phyloP scores from a whole-genome alignment of 1,140 invertebrate species.

The Galleria mellonella region DNA sequence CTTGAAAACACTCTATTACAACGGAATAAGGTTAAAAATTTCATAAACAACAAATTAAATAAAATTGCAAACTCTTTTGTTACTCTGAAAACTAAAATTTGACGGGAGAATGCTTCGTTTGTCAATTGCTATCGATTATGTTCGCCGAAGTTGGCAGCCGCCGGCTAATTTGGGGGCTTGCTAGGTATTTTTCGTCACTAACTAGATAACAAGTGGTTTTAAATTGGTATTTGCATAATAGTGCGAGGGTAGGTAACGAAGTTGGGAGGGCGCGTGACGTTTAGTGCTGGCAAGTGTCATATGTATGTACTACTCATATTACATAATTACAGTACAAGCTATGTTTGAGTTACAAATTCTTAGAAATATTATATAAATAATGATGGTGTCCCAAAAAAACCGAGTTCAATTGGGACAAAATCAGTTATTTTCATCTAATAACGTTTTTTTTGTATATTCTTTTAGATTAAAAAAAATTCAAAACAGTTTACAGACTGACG shows the following conservation, averaged over 20 bases:
- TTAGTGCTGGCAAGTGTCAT: too few relatives aligned
- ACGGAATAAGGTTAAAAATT: background rate
- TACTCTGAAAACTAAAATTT: slow-evolving; percentile 65
- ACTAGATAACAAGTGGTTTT: slow-evolving; percentile 73
- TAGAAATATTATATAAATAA: too few relatives aligned
- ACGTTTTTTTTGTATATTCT: too few relatives aligned
- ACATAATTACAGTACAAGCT: too few relatives aligned
- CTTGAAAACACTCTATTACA: too few relatives aligned
- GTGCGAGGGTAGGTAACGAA: slow-evolving; percentile 39
- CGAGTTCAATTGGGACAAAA: too few relatives aligned
- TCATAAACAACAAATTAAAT: background rate
- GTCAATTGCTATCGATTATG: slow-evolving; percentile 67
- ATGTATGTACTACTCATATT: too few relatives aligned
- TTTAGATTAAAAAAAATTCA: too few relatives aligned
- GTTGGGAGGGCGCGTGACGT: slow-evolving; percentile 8
- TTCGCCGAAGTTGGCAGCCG: slow-evolving; percentile 50
- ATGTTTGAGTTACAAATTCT: too few relatives aligned
- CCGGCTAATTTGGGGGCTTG: slow-evolving; percentile 49
- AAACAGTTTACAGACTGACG: too few relatives aligned
- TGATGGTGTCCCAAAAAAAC: too few relatives aligned
- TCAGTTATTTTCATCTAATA: too few relatives aligned
- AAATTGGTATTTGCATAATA: slow-evolving; percentile 73
- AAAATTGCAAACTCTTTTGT: slow-evolving; percentile 44
- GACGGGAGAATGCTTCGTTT: slow-evolving; percentile 67
- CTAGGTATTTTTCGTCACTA: slow-evolving; percentile 68